Evolutionary conservation across 2,113 vertebrate genomes (phyloP).

Genomic region (Mesocricetus auratus): DNA sequence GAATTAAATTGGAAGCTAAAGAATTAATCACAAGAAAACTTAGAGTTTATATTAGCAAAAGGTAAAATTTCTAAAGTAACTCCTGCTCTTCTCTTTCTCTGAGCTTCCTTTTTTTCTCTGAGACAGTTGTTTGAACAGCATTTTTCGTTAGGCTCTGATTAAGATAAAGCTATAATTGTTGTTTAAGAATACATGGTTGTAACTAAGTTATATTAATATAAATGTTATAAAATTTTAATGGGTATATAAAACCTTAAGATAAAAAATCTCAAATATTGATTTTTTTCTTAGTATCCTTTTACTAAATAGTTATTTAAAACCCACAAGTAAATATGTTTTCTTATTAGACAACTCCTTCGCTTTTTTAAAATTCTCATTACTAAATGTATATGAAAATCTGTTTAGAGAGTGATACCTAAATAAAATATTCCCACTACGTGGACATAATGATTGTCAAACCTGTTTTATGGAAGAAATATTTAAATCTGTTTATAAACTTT

Average conservation of each 20-base stretch:
- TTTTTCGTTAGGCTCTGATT: background rate
- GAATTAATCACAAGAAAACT: background rate
- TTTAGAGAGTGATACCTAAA: background rate
- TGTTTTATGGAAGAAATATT: background rate
- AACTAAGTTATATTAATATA: background rate
- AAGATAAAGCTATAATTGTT: background rate
- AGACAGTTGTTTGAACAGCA: background rate
- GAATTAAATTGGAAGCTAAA: background rate
- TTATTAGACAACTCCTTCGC: background rate
- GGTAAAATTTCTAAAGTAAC: background rate
- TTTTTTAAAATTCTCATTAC: background rate
- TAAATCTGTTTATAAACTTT: background rate
- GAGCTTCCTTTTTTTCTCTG: background rate
- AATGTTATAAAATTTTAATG: background rate
- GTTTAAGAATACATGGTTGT: background rate
- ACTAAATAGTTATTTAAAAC: background rate
- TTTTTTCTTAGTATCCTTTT: background rate
- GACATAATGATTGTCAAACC: background rate
- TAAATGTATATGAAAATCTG: background rate
- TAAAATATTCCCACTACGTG: background rate
- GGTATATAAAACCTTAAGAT: background rate
- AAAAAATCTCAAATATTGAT: background rate
- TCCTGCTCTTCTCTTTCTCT: background rate
- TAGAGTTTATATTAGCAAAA: background rate
- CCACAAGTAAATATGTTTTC: background rate